Evolutionary conservation across 2,888 invertebrate species (phyloP), one percentile per base, ranked within the genome.

Genomic region (Conistra vaccinii): DNA sequence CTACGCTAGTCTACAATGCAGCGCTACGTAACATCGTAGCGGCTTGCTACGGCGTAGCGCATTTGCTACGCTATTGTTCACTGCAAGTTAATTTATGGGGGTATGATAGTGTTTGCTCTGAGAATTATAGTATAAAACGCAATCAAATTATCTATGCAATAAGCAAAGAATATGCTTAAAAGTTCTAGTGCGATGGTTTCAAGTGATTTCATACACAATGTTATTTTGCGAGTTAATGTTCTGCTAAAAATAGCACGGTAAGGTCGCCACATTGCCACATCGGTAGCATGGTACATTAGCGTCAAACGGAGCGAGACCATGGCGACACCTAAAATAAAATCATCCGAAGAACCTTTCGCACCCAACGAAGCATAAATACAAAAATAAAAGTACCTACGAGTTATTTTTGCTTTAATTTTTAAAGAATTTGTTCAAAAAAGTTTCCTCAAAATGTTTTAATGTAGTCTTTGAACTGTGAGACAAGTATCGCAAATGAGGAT

Each of bases 401-500:
- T n/a, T 65, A 51, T 60, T 58, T 55, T 58, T 17, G 58, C n/a
- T n/a, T 81, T 17, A 23, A 65, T 39, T 73, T 57, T 80, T 14
- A 26, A 26, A 55, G 32, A 57, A 70, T 69, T 79, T 29, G 48
- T 51, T 62, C 0, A 6, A 26, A 69, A 85, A 58, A 53, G 14
- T 53, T 69, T n/a, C 2, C 5, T 23, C 7, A 69, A 80, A 74
- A 69, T 55, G n/a, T 48, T 61, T 45, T 48, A 71, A 76, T 72
- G 77, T 66, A 76, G 35, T 70, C 63, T 68, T 39, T 69, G 82
- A 60, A 51, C 55, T 26, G 53, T 10, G 45, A 63, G 58, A 63
- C 17, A 60, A 85, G 82, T 70, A 62, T 68, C 32, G 62, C 61
- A 57, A 72, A 72, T 83, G 62, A 77, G 62, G 62, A 69, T 39